These are phyloP conservation scores for Semnornis frantzii DNA, from an alignment of 2,113 vertebrate genomes.

Conservation along the genomic window DNA sequence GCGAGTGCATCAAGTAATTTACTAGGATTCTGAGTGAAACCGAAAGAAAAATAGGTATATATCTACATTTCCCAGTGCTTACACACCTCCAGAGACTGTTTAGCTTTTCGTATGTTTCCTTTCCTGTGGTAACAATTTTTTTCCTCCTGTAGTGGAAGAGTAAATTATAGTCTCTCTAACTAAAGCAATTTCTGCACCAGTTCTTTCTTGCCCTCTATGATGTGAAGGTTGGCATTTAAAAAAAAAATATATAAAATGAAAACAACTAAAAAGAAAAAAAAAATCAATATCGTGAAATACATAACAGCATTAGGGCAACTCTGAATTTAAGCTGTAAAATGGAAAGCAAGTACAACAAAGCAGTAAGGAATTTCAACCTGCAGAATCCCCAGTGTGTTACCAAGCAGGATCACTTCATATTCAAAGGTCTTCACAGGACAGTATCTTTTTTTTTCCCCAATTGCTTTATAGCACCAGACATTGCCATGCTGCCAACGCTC, in stretches of 20 bases:
- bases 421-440: not conserved
- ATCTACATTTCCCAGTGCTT: not conserved
- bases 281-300: slow-evolving; percentile 57
- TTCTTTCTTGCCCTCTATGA: slow-evolving; percentile 14
- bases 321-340: slow-evolving; percentile 23
- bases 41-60: not conserved
- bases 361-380: not conserved
- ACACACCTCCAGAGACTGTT: not conserved
- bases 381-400: not conserved
- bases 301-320: slow-evolving; percentile 15
- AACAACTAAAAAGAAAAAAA: not conserved
- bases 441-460: not conserved
- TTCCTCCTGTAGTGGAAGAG: not conserved
- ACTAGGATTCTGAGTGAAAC: not conserved
- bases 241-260: not conserved
- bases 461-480: not conserved
- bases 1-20: slow-evolving; percentile 40
- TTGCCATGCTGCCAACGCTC: not conserved
- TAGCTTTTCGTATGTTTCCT: slow-evolving; percentile 17
- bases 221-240: not conserved
- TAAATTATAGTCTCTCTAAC: slow-evolving; percentile 29
- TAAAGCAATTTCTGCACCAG: slow-evolving; percentile 27
- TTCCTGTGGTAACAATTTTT: not conserved
- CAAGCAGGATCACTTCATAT: not conserved
- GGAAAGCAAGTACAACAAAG: slow-evolving; percentile 35